Base-by-base conservation (phyloP, 2,113 vertebrate genomes). In the Mugil cephalus region DNA sequence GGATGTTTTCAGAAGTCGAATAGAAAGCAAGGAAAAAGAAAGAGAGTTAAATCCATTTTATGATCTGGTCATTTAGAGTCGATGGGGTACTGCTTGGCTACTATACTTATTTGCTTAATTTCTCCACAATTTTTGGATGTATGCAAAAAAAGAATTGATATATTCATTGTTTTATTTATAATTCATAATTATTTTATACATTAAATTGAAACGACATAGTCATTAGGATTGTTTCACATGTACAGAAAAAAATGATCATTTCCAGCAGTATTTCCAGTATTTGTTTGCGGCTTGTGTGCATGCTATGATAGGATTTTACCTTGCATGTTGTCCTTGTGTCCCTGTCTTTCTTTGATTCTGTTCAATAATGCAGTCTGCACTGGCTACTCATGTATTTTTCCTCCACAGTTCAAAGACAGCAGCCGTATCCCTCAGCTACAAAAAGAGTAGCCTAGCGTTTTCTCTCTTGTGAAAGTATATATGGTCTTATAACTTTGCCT, bases 331-430 rank as follows among this genome's bases (percentile, higher is more conserved):
- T 69, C 10, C 40, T 59, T 39, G 21, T 58, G 21, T 62, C 59
- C 21, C 17, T 11, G 18, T 56, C 58, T 80, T 10, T 51, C 43
- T 74, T 54, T 75, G 74, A 80, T 64, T 85, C 46, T 69, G 43
- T 78, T 85, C 45, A 55, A 58, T 77, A 77, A 87, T 63, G 52
- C 65, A 80, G 59, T 73, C 64, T 45, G 30, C 39, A 15, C 64
- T 56, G 62, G 65, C 68, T 73, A 36, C 40, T 64, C 50, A 66
- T 79, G 77, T 70, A 59, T 80, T 80, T 78, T 78, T 39, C 43
- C 40, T 69, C 12, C 53, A 62, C 60, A 70, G 67, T 42, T 53
- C 67, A 67, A 51, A 72, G 52, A 70, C 42, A 72, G 17, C 24
- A 10, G 10, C 17, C 38, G 17, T 17, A 40, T 68, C 61, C 60